Evolutionary conservation across 2,113 vertebrate species (phyloP).

Genomic region (Lepidothrix coronata): DNA sequence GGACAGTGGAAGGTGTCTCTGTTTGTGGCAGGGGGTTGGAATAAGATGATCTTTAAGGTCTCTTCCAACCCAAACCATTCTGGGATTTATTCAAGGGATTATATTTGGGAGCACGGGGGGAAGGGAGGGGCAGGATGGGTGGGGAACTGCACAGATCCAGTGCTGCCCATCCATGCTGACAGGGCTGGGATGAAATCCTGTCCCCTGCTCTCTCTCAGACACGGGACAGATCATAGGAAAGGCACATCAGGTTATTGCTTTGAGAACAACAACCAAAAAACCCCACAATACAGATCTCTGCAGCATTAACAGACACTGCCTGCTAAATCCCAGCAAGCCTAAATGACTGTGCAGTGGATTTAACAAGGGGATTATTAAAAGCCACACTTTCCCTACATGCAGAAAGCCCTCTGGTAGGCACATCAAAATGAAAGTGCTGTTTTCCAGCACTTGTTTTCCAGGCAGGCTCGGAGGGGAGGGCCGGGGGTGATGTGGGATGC

Average conservation of each 20-base stretch:
- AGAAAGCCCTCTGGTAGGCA: neutral
- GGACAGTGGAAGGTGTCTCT: neutral
- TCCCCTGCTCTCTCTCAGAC: neutral
- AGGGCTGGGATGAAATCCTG: neutral
- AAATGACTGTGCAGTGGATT: constrained; percentile 23
- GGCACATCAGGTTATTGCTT: neutral
- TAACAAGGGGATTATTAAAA: constrained; percentile 14
- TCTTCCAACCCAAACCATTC: neutral
- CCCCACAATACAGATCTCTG: neutral
- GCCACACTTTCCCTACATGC: constrained; percentile 20
- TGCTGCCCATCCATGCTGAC: neutral
- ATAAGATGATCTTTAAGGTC: neutral
- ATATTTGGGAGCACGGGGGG: neutral
- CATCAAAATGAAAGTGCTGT: neutral
- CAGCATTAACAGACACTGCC: neutral
- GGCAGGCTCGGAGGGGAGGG: neutral
- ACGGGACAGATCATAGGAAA: neutral
- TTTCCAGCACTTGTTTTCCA: neutral
- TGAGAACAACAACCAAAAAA: neutral
- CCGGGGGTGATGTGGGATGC: neutral
- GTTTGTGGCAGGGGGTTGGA: neutral
- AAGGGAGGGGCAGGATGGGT: neutral
- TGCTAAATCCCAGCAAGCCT: constrained; percentile 50
- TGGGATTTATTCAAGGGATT: neutral
- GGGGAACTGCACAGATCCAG: accelerated